Evolutionary conservation across 2,797 vertebrate genomes (phyloP).

Genomic region (Buphagus erythrorhynchus): DNA sequence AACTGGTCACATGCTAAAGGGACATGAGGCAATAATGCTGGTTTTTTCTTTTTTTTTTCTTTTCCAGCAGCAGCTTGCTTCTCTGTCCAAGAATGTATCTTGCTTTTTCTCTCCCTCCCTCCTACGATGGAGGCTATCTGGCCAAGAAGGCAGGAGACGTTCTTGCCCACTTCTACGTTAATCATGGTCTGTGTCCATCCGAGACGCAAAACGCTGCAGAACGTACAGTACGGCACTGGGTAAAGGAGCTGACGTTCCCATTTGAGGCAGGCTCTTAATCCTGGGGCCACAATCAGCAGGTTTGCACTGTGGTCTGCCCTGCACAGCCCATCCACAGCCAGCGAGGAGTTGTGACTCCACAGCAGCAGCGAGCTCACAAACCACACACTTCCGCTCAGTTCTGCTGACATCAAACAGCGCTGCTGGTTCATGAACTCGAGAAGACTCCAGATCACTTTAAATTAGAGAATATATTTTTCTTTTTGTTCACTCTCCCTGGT

Average conservation of each 20-base stretch:
- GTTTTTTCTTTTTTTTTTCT: background rate
- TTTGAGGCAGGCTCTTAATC: background rate
- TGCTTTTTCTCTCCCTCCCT: constrained; percentile 22
- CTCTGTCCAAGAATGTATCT: background rate
- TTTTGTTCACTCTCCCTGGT: background rate
- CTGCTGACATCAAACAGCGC: constrained; percentile 34
- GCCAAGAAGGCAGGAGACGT: background rate
- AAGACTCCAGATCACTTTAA: constrained; percentile 31
- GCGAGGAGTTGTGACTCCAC: background rate
- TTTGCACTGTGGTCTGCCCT: background rate
- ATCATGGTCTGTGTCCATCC: background rate
- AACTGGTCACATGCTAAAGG: constrained; percentile 53
- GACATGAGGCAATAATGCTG: constrained; percentile 44
- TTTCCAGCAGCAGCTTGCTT: constrained; percentile 31
- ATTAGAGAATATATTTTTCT: constrained; percentile 9
- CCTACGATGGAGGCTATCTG: background rate
- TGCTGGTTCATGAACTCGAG: constrained; percentile 47
- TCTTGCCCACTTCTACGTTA: background rate
- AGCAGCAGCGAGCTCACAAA: constrained; percentile 30
- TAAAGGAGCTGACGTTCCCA: background rate
- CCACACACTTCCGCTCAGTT: constrained; percentile 55
- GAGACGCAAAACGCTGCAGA: rapidly evolving
- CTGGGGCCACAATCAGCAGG: background rate
- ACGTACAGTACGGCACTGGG: rapidly evolving
- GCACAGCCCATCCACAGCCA: background rate